A percentile compares a stretch with the other conserved stretches of the same genome.
Evolutionary conservation across 1,140 invertebrate genomes (phyloP).

Genomic region (Planococcus citri): DNA sequence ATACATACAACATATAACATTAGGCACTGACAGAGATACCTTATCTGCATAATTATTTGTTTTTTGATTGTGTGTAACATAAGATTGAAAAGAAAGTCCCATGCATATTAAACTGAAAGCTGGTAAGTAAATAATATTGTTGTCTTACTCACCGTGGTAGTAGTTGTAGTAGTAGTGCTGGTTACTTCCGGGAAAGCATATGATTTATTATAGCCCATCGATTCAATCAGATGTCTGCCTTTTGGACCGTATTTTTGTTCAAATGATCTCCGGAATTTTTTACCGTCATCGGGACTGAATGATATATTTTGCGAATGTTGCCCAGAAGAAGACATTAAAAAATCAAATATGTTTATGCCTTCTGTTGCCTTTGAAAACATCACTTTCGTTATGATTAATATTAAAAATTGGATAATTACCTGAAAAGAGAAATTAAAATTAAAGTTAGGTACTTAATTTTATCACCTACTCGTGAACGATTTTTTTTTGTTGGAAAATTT

Average conservation of each 20-base stretch:
- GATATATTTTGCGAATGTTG: conserved; percentile 22
- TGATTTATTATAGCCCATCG: conserved; percentile 22
- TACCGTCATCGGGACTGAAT: conserved; percentile 26
- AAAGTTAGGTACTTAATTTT: too few species aligned
- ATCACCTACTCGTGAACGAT: too few species aligned
- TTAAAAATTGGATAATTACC: background rate
- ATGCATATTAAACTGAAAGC: too few species aligned
- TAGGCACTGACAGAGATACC: too few species aligned
- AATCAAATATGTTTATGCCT: conserved; percentile 10
- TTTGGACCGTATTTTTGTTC: conserved; percentile 26
- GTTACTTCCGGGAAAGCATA: background rate
- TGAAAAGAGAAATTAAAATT: background rate
- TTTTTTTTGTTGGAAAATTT: too few species aligned
- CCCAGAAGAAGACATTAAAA: background rate
- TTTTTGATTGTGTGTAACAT: too few species aligned
- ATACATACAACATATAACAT: too few species aligned
- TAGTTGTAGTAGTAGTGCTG: too few species aligned
- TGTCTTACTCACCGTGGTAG: too few species aligned
- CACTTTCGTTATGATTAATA: background rate
- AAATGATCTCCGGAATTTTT: conserved; percentile 24
- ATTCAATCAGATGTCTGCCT: conserved; percentile 25
- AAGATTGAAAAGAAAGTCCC: too few species aligned
- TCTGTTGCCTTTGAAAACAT: background rate
- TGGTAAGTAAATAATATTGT: too few species aligned
- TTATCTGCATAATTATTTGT: too few species aligned